Evolutionary conservation across 2,113 vertebrate species (phyloP).

Genomic region (Brachyistius frenatus): DNA sequence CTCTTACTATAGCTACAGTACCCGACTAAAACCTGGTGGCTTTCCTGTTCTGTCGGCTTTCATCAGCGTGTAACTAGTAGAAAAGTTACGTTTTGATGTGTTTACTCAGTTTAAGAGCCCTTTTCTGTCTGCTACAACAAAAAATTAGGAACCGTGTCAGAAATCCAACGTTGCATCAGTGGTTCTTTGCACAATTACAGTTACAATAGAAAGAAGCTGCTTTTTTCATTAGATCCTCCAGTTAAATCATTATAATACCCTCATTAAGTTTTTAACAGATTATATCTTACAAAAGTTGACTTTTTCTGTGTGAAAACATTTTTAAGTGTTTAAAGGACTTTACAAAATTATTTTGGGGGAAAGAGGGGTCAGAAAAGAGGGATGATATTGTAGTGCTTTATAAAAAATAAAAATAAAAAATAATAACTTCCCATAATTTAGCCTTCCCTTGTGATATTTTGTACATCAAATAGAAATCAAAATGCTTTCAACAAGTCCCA

Average conservation of each 20-base stretch:
- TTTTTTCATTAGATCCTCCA: background rate
- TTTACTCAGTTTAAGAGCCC: constrained; percentile 43
- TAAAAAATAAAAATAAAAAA: too few relatives aligned
- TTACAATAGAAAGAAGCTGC: background rate
- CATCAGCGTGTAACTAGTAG: constrained; percentile 22
- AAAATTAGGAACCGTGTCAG: background rate
- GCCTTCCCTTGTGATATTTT: too few relatives aligned
- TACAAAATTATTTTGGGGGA: background rate
- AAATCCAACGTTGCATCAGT: background rate
- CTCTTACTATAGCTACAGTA: constrained; percentile 31
- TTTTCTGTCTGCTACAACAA: constrained; percentile 19
- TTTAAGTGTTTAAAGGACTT: background rate
- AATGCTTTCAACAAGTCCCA: too few relatives aligned
- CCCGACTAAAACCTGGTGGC: constrained; percentile 10
- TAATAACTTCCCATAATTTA: too few relatives aligned
- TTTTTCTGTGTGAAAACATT: too few relatives aligned
- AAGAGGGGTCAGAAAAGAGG: background rate
- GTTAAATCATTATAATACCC: background rate
- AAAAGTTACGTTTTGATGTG: constrained; percentile 45
- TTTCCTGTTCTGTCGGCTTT: constrained; percentile 30
- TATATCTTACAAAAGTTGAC: too few relatives aligned
- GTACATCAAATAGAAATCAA: too few relatives aligned
- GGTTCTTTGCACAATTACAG: background rate
- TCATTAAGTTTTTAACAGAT: too few relatives aligned
- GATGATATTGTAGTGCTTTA: background rate